phyloP scores from a whole-genome alignment of 2,113 vertebrate species.

The Amphiprion ocellaris region DNA sequence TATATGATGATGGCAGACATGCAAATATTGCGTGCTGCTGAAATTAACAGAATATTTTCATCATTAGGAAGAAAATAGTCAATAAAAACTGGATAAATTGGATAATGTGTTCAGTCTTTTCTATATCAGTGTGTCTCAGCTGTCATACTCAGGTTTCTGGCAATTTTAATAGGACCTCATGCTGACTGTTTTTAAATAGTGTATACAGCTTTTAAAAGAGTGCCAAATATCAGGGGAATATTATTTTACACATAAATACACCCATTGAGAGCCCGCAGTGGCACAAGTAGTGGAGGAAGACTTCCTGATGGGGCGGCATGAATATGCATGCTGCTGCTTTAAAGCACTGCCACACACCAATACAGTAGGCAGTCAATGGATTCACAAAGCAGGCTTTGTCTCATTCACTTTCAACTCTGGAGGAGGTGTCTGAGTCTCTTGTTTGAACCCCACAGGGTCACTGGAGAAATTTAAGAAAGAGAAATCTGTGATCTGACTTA shows the following conservation, averaged over 20 bases:
- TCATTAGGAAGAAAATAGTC: neutral
- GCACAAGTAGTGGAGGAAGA: conserved; percentile 49
- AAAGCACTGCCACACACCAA: conserved; percentile 57
- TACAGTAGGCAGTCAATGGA: conserved; percentile 66
- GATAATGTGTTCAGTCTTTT: conserved; percentile 12
- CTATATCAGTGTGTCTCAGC: conserved; percentile 12
- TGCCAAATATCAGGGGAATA: conserved; percentile 53
- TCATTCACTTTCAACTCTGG: conserved; percentile 56
- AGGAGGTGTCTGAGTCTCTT: conserved; percentile 53
- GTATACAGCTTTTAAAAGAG: conserved; percentile 21
- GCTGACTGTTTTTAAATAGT: conserved; percentile 36
- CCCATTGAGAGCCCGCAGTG: conserved; percentile 51
- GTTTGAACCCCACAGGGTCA: conserved; percentile 44
- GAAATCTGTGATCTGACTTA: conserved; percentile 11
- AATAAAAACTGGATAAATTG: conserved; percentile 1
- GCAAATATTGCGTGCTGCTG: neutral
- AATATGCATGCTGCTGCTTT: conserved; percentile 63
- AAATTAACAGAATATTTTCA: neutral
- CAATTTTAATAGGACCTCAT: conserved; percentile 20
- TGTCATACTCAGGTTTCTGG: conserved; percentile 29
- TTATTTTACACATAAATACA: conserved; percentile 61
- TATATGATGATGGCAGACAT: neutral
- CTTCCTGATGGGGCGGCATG: conserved; percentile 60
- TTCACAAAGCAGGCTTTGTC: conserved; percentile 71
- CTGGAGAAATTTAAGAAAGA: conserved; percentile 34